A percentile compares a stretch with the other conserved stretches of the same genome.
phyloP scores from a whole-genome alignment of 1,140 invertebrate genomes.

The Trichonephila clavata region DNA sequence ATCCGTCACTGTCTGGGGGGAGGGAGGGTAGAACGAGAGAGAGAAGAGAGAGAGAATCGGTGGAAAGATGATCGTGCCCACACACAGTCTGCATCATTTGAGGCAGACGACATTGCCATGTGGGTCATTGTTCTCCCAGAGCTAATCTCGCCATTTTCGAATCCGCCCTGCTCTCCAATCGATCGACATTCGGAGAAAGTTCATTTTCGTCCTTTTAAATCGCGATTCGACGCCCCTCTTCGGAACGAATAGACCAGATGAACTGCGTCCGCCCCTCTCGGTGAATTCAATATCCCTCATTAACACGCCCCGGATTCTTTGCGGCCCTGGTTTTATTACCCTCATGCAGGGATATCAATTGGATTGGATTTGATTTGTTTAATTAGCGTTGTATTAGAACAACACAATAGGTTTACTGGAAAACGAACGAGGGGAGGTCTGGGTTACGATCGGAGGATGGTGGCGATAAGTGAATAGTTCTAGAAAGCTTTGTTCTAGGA shows the following conservation, averaged over 20 bases:
- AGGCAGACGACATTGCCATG: not conserved
- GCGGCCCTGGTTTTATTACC: not conserved
- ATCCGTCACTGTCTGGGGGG: not conserved
- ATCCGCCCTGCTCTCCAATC: not conserved
- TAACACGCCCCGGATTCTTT: not conserved
- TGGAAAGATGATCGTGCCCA: too few relatives aligned
- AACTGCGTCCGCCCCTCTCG: too few relatives aligned
- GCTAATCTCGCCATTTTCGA: constrained; percentile 23
- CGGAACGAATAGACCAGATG: too few relatives aligned
- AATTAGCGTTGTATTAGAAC: too few relatives aligned
- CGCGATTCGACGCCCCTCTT: not conserved
- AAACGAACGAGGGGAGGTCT: too few relatives aligned
- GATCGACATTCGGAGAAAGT: not conserved
- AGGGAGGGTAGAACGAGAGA: not conserved
- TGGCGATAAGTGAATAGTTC: too few relatives aligned
- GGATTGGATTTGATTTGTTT: too few relatives aligned
- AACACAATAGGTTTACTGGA: too few relatives aligned
- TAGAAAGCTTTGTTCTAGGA: too few relatives aligned
- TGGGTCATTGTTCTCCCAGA: constrained; percentile 4
- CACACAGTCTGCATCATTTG: not conserved
- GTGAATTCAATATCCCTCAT: not conserved
- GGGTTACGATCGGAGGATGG: too few relatives aligned
- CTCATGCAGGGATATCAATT: too few relatives aligned
- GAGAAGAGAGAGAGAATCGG: not conserved
- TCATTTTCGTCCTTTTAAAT: not conserved